Evolutionary conservation across 2,797 vertebrate genomes (phyloP).

Genomic region (Peromyscus attwateri): DNA sequence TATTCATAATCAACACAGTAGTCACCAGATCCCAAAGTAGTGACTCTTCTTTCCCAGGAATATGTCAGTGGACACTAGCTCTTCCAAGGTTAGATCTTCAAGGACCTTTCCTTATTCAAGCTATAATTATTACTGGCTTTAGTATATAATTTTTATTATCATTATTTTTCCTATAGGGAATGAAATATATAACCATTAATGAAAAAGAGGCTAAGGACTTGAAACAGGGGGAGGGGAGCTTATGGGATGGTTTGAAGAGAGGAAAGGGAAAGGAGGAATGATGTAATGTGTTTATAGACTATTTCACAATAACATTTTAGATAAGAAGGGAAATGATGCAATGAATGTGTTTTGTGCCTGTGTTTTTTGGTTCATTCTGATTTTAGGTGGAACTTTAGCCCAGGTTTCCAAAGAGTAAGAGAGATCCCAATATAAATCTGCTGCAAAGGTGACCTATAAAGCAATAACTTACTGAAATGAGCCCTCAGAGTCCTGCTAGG

Average conservation of each 20-base stretch:
- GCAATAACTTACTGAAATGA: conserved; percentile 81
- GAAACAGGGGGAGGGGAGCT: background rate
- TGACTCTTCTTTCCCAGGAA: background rate
- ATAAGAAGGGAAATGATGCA: background rate
- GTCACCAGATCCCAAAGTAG: background rate
- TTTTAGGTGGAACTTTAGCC: conserved; percentile 10
- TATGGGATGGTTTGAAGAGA: background rate
- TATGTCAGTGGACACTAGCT: background rate
- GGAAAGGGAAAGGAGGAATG: background rate
- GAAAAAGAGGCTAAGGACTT: background rate
- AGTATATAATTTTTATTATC: background rate
- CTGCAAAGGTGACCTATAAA: conserved; percentile 76
- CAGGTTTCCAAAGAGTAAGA: conserved; percentile 58
- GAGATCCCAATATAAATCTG: conserved; percentile 74
- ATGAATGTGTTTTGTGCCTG: background rate
- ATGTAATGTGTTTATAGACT: no score
- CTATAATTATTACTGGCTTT: background rate
- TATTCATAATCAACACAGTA: background rate
- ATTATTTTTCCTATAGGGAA: background rate
- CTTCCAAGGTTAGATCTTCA: background rate
- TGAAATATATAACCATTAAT: background rate
- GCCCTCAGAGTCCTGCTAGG: conserved; percentile 69
- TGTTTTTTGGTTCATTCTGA: background rate
- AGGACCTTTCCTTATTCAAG: background rate
- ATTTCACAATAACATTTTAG: background rate